A percentile compares a stretch with the other conserved stretches of the same genome.
These are phyloP conservation scores for Lampris megalopsis DNA, from an alignment of 2,113 vertebrate genomes.

Conservation along the genomic window DNA sequence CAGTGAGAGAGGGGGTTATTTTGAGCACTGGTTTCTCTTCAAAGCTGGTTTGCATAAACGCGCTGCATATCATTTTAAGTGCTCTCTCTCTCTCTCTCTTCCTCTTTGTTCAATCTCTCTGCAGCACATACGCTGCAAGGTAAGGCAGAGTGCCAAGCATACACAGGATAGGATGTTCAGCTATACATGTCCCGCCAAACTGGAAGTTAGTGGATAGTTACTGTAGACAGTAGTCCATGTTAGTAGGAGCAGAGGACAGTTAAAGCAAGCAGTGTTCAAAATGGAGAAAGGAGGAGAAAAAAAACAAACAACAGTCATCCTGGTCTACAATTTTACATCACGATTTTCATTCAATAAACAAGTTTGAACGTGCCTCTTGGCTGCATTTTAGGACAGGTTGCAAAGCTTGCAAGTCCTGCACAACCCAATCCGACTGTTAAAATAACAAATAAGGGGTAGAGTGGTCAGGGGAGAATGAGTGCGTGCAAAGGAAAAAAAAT, in stretches of 20 bases:
- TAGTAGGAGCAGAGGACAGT: slow-evolving; percentile 61
- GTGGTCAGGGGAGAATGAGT: slow-evolving; percentile 1
- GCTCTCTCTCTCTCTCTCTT: not conserved
- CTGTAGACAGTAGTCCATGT: slow-evolving; percentile 48
- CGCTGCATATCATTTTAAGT: not conserved
- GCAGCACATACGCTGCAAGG: slow-evolving; percentile 30
- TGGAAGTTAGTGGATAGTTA: slow-evolving; percentile 24
- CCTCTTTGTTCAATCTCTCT: slow-evolving; percentile 40
- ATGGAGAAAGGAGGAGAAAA: slow-evolving; percentile 7
- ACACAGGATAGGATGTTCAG: slow-evolving; percentile 25
- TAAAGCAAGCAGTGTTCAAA: slow-evolving; percentile 43
- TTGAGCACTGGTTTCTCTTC: slow-evolving; percentile 26
- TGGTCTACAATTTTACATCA: slow-evolving; percentile 16
- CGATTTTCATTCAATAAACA: slow-evolving; percentile 33
- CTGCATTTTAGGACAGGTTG: slow-evolving; percentile 40
- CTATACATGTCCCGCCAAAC: slow-evolving; percentile 34
- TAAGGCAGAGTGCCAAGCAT: slow-evolving; percentile 40
- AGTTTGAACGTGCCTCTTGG: slow-evolving; percentile 36
- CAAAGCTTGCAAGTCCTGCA: slow-evolving; percentile 36
- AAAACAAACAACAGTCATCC: slow-evolving; percentile 2
- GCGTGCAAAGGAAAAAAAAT: not conserved
- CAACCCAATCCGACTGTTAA: slow-evolving; percentile 6
- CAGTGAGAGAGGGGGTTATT: slow-evolving; percentile 24
- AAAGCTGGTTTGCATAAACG: slow-evolving; percentile 49
- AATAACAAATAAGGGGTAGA: slow-evolving; percentile 5